Percentiles rank a stretch among this genome's conserved stretches.
Evolutionary conservation across 1,140 invertebrate species (phyloP).

Genomic region (Meloidogyne hapla): DNA sequence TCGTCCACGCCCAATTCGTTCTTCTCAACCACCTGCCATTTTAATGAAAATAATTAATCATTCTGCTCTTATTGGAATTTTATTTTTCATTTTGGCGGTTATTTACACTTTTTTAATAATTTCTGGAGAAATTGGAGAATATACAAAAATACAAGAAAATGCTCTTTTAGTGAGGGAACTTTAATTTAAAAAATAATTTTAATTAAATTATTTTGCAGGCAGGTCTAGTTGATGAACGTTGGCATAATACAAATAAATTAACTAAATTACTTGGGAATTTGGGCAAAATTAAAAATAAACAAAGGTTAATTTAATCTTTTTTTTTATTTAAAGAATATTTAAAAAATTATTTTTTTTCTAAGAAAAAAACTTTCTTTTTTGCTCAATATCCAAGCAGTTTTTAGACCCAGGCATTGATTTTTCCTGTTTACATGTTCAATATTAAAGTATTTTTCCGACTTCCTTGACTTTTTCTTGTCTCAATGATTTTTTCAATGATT

Average conservation of each 20-base stretch:
- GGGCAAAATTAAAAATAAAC: background rate
- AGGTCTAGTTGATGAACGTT: conserved; percentile 23
- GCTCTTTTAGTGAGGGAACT: conserved; percentile 1
- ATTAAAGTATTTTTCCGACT: too few relatives aligned
- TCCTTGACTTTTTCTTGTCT: too few relatives aligned
- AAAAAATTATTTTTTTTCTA: too few relatives aligned
- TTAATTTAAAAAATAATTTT: background rate
- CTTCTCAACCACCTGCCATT: background rate
- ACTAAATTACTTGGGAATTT: conserved; percentile 12
- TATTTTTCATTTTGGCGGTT: background rate
- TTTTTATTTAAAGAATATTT: background rate
- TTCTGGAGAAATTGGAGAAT: conserved; percentile 12
- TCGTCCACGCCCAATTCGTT: background rate
- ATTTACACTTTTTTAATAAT: conserved; percentile 6
- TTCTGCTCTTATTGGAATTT: background rate
- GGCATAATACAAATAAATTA: conserved; percentile 7
- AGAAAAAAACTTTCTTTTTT: too few relatives aligned
- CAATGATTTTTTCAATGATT: too few relatives aligned
- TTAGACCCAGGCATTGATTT: too few relatives aligned
- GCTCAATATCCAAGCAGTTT: too few relatives aligned
- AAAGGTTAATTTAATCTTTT: background rate
- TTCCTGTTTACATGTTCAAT: too few relatives aligned
- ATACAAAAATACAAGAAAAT: conserved; percentile 31
- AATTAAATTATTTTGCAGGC: conserved; percentile 4
- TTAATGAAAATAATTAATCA: background rate